These are phyloP conservation scores for Lycocorax pyrrhopterus DNA, from an alignment of 2,113 vertebrate species.

Conservation along the genomic window DNA sequence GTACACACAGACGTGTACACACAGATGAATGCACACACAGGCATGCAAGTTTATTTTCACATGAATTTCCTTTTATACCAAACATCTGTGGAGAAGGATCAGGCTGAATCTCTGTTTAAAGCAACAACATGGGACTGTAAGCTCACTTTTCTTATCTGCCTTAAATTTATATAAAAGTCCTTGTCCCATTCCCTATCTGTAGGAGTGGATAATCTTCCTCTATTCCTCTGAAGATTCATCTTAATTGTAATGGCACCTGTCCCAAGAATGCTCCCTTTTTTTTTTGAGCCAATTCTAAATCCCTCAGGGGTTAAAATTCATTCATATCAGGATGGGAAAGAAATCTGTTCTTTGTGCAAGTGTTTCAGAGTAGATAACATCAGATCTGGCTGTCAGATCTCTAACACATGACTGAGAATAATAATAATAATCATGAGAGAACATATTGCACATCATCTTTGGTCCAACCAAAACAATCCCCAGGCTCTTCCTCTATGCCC, in stretches of 20 bases:
- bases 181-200: background rate
- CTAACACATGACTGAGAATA: background rate
- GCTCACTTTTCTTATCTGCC: background rate
- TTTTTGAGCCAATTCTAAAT: background rate
- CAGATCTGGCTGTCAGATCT: background rate
- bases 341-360: background rate
- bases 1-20: accelerated
- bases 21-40: accelerated
- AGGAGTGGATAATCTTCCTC: background rate
- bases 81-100: background rate
- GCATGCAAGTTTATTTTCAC: background rate
- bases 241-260: background rate
- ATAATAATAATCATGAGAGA: background rate
- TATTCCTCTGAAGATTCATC: background rate
- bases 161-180: background rate
- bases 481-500: background rate
- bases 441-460: background rate
- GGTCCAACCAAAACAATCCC: background rate
- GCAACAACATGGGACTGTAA: background rate
- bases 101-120: background rate
- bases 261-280: background rate
- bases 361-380: background rate
- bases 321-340: background rate
- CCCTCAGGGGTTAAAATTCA: background rate
- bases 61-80: background rate